Conservation (phyloP, 2,113 vertebrate genomes). For the Zosterops japonicus region DNA sequence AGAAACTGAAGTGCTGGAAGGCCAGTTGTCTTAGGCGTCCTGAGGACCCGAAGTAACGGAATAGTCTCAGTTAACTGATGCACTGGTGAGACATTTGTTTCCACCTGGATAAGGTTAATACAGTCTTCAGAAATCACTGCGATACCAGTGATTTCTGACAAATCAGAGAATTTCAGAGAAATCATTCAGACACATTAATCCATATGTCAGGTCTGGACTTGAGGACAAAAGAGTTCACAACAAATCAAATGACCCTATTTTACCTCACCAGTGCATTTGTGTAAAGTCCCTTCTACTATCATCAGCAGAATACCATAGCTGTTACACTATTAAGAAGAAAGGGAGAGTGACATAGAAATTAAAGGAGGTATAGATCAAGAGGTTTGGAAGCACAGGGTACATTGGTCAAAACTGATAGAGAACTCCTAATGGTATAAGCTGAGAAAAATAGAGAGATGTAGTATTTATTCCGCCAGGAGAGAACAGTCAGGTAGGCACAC, state of each 20-base stretch:
- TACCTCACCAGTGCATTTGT: neutral
- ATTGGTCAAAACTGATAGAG: neutral
- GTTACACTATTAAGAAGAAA: neutral
- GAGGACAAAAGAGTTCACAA: neutral
- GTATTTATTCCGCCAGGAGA: neutral
- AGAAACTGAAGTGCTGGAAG: neutral
- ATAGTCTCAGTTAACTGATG: neutral
- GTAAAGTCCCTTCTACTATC: neutral
- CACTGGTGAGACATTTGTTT: neutral
- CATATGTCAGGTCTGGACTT: fast-evolving
- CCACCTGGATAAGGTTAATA: neutral
- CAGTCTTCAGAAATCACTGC: neutral
- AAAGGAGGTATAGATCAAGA: neutral
- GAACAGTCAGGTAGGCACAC: fast-evolving
- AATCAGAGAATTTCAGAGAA: neutral
- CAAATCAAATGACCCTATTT: neutral
- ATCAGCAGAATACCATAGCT: neutral
- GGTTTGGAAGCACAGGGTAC: neutral
- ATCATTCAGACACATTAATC: neutral
- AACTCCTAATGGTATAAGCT: neutral
- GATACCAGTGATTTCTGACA: neutral
- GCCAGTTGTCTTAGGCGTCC: neutral
- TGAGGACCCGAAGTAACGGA: neutral
- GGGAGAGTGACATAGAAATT: neutral
- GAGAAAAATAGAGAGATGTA: neutral